These are phyloP conservation scores for Diarsia brunnea DNA, from an alignment of 2,888 invertebrate genomes.

Conservation along the genomic window DNA sequence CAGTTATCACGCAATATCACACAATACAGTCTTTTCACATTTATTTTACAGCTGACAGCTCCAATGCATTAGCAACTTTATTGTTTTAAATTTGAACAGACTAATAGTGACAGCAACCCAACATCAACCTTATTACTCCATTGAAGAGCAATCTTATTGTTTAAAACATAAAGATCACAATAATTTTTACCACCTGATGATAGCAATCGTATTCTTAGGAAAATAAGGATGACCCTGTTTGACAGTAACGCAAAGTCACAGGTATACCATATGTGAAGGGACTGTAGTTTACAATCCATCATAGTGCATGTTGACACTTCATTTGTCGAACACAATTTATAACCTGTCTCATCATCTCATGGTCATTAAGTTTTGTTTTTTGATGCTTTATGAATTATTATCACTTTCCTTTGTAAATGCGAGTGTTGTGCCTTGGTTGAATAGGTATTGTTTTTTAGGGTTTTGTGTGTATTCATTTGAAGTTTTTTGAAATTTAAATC, in stretches of 20 bases:
- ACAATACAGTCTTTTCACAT: not conserved
- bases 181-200: not conserved
- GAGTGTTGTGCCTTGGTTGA: constrained; percentile 2
- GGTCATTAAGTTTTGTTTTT: constrained; percentile 20
- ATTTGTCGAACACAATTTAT: constrained; percentile 47
- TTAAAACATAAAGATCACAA: not conserved
- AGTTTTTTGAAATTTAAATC: not conserved
- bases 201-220: not conserved
- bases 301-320: constrained; percentile 32
- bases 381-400: constrained; percentile 10
- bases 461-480: not conserved
- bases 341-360: constrained; percentile 18
- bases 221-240: not conserved
- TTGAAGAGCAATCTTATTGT: not conserved
- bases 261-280: not conserved
- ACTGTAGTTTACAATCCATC: constrained; percentile 32
- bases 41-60: not conserved
- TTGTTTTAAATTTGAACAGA: not conserved
- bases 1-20: constrained; percentile 14
- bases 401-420: constrained; percentile 18
- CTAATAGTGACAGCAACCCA: too few relatives aligned
- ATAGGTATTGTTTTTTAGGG: not conserved
- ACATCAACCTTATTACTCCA: too few relatives aligned
- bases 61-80: not conserved
- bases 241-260: not conserved